Percentiles rank a stretch among this genome's conserved stretches.
Evolutionary conservation across 2,888 invertebrate species (phyloP).

Genomic region (Hydriomena furcata): DNA sequence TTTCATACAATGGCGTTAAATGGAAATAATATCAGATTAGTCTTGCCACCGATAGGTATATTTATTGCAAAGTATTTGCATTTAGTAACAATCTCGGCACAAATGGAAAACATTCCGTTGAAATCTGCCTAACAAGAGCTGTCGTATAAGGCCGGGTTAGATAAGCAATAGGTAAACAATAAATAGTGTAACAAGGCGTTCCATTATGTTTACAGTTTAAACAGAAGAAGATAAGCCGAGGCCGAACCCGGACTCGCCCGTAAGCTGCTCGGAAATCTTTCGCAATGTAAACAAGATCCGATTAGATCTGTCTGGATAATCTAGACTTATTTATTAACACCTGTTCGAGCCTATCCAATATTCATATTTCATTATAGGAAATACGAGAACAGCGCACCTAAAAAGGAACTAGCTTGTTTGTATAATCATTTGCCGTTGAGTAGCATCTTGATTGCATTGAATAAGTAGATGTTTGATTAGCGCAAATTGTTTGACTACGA

Average conservation of each 20-base stretch:
- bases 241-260: conserved; percentile 33
- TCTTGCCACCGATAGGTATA: conserved; percentile 53
- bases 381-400: conserved; percentile 36
- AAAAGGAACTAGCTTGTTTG: conserved; percentile 32
- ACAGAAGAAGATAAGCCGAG: conserved; percentile 56
- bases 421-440: conserved; percentile 22
- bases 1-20: conserved; percentile 57
- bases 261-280: conserved; percentile 53
- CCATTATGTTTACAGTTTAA: conserved; percentile 70
- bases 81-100: conserved; percentile 67
- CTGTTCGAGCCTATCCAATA: conserved; percentile 58
- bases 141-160: conserved; percentile 56
- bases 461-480: conserved; percentile 10
- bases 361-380: conserved; percentile 48
- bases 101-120: conserved; percentile 65
- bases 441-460: conserved; percentile 30
- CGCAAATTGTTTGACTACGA: conserved; percentile 8
- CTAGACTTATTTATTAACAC: conserved; percentile 72
- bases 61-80: conserved; percentile 68
- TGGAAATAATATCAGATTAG: conserved; percentile 63
- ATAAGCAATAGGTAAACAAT: conserved; percentile 70
- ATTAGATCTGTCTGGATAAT: conserved; percentile 73
- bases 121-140: conserved; percentile 70
- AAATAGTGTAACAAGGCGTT: conserved; percentile 66
- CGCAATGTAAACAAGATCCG: conserved; percentile 75